phyloP scores from a whole-genome alignment of 2,888 invertebrate genomes.

The Pollenia labialis region DNA sequence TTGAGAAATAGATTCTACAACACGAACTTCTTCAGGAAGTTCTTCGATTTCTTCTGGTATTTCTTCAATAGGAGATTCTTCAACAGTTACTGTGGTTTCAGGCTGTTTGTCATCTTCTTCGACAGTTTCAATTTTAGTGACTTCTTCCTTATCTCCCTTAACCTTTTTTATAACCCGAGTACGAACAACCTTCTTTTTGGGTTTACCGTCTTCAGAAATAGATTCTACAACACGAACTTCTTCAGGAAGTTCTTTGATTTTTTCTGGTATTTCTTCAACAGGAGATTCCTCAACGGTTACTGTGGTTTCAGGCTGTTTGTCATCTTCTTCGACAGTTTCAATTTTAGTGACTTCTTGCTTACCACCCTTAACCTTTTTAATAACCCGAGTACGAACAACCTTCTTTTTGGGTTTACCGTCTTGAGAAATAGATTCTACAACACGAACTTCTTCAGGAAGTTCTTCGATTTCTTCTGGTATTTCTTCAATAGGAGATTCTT shows the following conservation, averaged over 20 bases:
- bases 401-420: conserved; percentile 74
- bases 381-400: conserved; percentile 77
- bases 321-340: conserved; percentile 82
- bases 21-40: conserved; percentile 49
- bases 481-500: conserved; percentile 67
- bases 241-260: conserved; percentile 48
- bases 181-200: conserved; percentile 47
- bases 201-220: conserved; percentile 63
- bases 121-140: conserved; percentile 55
- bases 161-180: conserved; percentile 54
- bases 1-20: conserved; percentile 41
- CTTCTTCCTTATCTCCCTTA: conserved; percentile 57
- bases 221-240: conserved; percentile 74
- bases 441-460: conserved; percentile 72
- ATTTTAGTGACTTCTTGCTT: conserved; percentile 83
- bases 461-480: conserved; percentile 53
- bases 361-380: conserved; percentile 80
- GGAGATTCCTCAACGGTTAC: conserved; percentile 78
- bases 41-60: conserved; percentile 26
- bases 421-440: conserved; percentile 75
- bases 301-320: conserved; percentile 81
- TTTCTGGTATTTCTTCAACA: conserved; percentile 25
- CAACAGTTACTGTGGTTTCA: conserved; percentile 46
- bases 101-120: conserved; percentile 60
- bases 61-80: conserved; percentile 45